A percentile compares a stretch with the other conserved stretches of the same genome.
Evolutionary conservation across 1,140 invertebrate species (phyloP).

Genomic region (Zaprionus nigranus): DNA sequence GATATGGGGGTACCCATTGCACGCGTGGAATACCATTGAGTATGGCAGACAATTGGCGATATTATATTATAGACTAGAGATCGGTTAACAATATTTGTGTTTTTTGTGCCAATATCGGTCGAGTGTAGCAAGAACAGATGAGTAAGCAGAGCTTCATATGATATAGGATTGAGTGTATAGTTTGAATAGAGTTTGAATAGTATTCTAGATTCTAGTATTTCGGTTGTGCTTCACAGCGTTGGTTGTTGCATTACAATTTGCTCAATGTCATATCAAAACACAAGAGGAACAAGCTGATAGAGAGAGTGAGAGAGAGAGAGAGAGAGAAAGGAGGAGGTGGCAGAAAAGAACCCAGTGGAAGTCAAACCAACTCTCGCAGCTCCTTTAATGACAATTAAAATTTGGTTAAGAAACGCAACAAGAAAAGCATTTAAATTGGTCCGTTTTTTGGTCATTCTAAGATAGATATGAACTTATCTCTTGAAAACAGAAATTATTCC

Average conservation of each 20-base stretch:
- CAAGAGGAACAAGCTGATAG: not conserved
- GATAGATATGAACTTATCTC: constrained; percentile 9
- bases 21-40: constrained; percentile 75
- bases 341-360: rapidly evolving
- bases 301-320: not conserved
- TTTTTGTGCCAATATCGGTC: constrained; percentile 55
- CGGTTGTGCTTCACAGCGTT: constrained; percentile 62
- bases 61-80: constrained; percentile 23
- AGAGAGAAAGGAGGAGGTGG: not conserved
- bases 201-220: constrained; percentile 37
- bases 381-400: not conserved
- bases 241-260: constrained; percentile 45
- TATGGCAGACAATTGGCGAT: constrained; percentile 51
- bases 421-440: constrained; percentile 35
- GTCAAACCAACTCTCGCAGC: not conserved
- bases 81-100: constrained; percentile 27
- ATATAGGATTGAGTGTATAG: constrained; percentile 9
- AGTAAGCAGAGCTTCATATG: constrained; percentile 34
- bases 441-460: constrained; percentile 36
- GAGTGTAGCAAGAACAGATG: constrained; percentile 19
- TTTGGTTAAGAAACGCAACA: constrained; percentile 4
- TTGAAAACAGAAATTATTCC: constrained; percentile 38
- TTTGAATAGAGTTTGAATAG: constrained; percentile 5
- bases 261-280: constrained; percentile 44
- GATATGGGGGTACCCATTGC: constrained; percentile 71